Percentiles rank a stretch among this genome's conserved stretches.
phyloP scores from a whole-genome alignment of 2,113 vertebrate species.

The Xenotilapia caudafasciata region DNA sequence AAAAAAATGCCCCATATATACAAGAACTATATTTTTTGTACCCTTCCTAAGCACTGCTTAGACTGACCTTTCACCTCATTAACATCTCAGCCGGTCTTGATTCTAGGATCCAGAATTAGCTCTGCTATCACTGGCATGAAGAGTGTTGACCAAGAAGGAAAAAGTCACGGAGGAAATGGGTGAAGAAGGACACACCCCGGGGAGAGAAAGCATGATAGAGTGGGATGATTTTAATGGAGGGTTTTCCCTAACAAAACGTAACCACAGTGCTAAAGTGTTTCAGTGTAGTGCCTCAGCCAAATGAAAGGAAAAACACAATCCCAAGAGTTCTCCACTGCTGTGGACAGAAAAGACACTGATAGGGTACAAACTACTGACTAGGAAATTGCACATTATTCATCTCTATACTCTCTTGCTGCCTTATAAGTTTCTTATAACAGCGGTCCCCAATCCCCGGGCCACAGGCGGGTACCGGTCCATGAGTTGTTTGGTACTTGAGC shows the following conservation, averaged over 20 bases:
- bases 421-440: neutral
- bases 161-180: neutral
- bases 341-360: neutral
- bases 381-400: neutral
- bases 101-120: conserved; percentile 55
- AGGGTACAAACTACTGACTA: neutral
- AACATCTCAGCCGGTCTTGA: conserved; percentile 17
- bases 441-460: fast-evolving
- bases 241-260: neutral
- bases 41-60: neutral
- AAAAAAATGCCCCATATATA: neutral
- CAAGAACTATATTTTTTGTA: neutral
- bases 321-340: neutral
- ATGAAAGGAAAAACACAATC: neutral
- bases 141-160: conserved; percentile 34
- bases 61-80: conserved; percentile 21
- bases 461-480: fast-evolving
- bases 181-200: neutral
- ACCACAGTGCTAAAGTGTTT: neutral
- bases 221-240: neutral
- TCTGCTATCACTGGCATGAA: conserved; percentile 54
- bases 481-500: neutral
- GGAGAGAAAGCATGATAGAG: neutral
- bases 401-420: neutral
- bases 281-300: neutral